Percentiles rank a stretch among this genome's conserved stretches.
Evolutionary conservation across 2,888 invertebrate species (phyloP).

Genomic region (Timandra comae): DNA sequence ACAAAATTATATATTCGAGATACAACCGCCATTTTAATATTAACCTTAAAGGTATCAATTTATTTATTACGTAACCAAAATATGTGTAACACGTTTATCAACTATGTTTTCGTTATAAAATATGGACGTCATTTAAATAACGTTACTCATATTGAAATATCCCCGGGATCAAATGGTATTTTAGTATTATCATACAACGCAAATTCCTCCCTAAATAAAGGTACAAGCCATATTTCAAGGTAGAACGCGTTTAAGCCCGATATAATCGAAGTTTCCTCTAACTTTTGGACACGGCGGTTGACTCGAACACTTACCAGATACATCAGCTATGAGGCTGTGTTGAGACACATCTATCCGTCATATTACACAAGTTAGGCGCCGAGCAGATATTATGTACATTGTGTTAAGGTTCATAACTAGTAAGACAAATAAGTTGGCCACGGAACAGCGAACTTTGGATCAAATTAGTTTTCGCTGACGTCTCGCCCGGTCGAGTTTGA

Average conservation of each 20-base stretch:
- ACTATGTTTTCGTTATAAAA: too few species aligned
- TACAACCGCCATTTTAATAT: too few species aligned
- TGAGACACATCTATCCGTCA: constrained; percentile 25
- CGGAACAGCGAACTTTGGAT: constrained; percentile 55
- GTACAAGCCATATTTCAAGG: constrained; percentile 59
- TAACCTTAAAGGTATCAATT: too few species aligned
- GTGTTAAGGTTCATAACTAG: constrained; percentile 56
- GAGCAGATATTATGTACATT: constrained; percentile 50
- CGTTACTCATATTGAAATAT: too few species aligned
- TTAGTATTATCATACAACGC: too few species aligned
- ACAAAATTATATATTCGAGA: too few species aligned
- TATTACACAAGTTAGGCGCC: constrained; percentile 33
- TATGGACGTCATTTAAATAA: too few species aligned
- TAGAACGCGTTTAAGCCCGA: constrained; percentile 45
- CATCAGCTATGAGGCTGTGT: constrained; percentile 25
- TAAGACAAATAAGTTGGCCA: constrained; percentile 54
- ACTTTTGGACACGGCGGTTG: constrained; percentile 49
- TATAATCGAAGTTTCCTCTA: constrained; percentile 54
- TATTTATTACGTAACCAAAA: too few species aligned
- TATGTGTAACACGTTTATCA: too few species aligned
- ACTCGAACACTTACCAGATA: constrained; percentile 36
- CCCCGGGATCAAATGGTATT: too few species aligned
- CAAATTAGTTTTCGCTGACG: constrained; percentile 63
- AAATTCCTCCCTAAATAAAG: constrained; percentile 8
- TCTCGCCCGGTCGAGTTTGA: constrained; percentile 50